phyloP scores from a whole-genome alignment of 1,140 invertebrate species.

The Schlechtendalia chinensis region DNA sequence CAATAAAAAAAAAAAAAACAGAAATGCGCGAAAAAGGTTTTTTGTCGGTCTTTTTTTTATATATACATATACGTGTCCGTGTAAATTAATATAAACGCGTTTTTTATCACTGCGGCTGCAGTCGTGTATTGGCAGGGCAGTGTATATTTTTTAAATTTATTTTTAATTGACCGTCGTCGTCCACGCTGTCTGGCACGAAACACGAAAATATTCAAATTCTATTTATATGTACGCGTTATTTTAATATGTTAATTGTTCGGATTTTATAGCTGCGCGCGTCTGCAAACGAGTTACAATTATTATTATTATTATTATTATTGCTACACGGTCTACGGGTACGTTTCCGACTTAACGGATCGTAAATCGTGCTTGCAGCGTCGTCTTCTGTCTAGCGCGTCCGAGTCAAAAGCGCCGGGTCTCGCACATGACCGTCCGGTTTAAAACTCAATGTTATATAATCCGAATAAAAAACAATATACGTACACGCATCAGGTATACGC shows the following conservation, averaged over 20 bases:
- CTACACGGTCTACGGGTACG: too few relatives aligned
- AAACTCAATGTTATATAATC: too few relatives aligned
- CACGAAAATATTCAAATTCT: background rate
- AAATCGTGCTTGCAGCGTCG: too few relatives aligned
- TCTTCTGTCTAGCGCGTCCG: too few relatives aligned
- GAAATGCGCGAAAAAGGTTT: background rate
- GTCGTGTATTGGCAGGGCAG: background rate
- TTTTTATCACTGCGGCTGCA: constrained; percentile 21
- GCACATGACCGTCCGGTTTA: too few relatives aligned
- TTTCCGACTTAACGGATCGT: too few relatives aligned
- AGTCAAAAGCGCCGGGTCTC: too few relatives aligned
- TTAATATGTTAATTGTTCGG: constrained; percentile 26
- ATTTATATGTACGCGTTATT: background rate
- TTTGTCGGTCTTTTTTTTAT: too few relatives aligned
- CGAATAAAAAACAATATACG: too few relatives aligned
- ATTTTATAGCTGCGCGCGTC: background rate
- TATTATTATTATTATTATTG: too few relatives aligned
- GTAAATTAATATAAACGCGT: background rate
- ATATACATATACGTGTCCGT: too few relatives aligned
- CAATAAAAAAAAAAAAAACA: background rate
- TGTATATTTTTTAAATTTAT: background rate
- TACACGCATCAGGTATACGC: too few relatives aligned
- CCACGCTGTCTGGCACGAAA: background rate
- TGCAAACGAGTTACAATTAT: constrained; percentile 7
- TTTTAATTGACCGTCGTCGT: constrained; percentile 11